phyloP scores from a whole-genome alignment of 2,888 invertebrate species.

The Eristalis intricaria region DNA sequence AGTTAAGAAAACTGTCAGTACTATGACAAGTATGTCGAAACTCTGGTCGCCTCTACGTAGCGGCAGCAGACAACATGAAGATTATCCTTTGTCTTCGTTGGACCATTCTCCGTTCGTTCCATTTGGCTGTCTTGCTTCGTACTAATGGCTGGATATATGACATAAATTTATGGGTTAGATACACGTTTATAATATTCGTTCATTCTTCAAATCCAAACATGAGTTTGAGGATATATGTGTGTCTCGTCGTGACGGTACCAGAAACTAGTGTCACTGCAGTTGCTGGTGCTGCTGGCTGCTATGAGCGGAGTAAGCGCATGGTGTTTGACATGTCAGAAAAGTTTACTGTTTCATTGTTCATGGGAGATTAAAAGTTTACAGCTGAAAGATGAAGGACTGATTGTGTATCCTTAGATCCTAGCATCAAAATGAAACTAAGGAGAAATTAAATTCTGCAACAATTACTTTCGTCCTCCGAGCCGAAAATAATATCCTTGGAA shows the following conservation, averaged over 20 bases:
- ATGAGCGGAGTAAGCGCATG: not conserved
- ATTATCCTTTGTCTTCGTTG: slow-evolving; percentile 50
- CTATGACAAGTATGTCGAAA: slow-evolving; percentile 57
- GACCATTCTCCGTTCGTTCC: slow-evolving; percentile 14
- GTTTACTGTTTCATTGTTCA: slow-evolving; percentile 18
- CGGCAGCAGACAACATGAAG: slow-evolving; percentile 1
- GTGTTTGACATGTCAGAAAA: slow-evolving; percentile 18
- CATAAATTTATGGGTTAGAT: slow-evolving; percentile 41
- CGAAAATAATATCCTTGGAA: too few species aligned
- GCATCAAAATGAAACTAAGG: too few species aligned
- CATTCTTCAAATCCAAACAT: slow-evolving; percentile 14
- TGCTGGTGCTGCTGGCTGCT: not conserved
- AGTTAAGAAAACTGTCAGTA: slow-evolving; percentile 56
- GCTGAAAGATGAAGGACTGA: not conserved
- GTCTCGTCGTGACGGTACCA: not conserved
- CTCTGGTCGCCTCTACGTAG: not conserved
- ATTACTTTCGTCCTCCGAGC: too few species aligned
- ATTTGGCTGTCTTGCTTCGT: slow-evolving; percentile 13
- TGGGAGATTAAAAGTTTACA: slow-evolving; percentile 28
- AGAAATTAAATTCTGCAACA: too few species aligned
- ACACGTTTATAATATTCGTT: slow-evolving; percentile 26
- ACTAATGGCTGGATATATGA: slow-evolving; percentile 26
- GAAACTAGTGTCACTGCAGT: not conserved
- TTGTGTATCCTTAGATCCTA: too few species aligned
- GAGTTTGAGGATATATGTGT: slow-evolving; percentile 10